These are phyloP conservation scores for Apoda limacodes DNA, from an alignment of 2,888 invertebrate genomes.

Conservation along the genomic window DNA sequence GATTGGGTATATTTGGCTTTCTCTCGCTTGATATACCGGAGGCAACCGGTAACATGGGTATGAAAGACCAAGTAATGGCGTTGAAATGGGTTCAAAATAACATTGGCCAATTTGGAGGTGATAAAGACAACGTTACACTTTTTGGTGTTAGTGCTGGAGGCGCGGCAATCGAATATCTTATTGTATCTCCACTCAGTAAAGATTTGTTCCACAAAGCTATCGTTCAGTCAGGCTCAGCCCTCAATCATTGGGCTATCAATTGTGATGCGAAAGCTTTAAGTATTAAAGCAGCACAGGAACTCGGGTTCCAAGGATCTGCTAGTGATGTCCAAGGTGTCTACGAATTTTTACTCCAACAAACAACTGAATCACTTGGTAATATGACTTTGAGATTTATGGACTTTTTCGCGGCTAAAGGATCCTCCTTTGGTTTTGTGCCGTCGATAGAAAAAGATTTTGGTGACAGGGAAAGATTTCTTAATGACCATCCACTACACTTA, in stretches of 20 bases:
- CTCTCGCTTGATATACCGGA: conserved; percentile 29
- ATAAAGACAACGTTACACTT: conserved; percentile 31
- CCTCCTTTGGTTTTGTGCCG: conserved; percentile 36
- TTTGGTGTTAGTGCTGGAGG: conserved; percentile 37
- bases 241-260: conserved; percentile 61
- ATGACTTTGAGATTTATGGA: conserved; percentile 20
- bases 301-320: conserved; percentile 9
- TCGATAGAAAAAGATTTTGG: conserved; percentile 37
- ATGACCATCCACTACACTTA: conserved; percentile 39
- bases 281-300: conserved; percentile 17
- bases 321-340: conserved; percentile 24
- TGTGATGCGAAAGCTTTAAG: neutral
- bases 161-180: conserved; percentile 26
- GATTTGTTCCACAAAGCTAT: conserved; percentile 54
- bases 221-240: conserved; percentile 74
- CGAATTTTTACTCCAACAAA: conserved; percentile 23
- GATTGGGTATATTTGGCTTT: conserved; percentile 29
- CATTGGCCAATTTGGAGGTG: conserved; percentile 31
- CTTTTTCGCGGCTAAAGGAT: conserved; percentile 19
- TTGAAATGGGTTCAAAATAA: conserved; percentile 34
- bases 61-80: conserved; percentile 35
- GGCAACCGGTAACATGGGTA: conserved; percentile 32
- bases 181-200: conserved; percentile 36
- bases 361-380: conserved; percentile 19
- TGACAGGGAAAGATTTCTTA: conserved; percentile 29